Evolutionary conservation across 1,140 invertebrate species (phyloP), one percentile per base, ranked within the genome.

Genomic region (Branchinecta lindahli): DNA sequence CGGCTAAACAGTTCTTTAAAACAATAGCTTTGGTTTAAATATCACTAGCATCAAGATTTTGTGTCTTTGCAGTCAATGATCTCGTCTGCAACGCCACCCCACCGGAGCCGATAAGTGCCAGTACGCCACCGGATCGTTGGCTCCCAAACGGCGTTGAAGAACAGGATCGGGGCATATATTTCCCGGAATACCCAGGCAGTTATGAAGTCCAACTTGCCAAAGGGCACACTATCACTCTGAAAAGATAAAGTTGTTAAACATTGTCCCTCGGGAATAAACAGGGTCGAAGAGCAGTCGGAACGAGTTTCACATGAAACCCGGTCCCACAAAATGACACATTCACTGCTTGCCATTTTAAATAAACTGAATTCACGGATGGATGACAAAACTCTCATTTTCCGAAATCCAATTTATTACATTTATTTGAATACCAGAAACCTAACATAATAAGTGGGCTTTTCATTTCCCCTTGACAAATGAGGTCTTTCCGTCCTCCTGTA

Each of bases 181-280:
- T 99, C 96, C 67, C 94, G 87, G 77, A 96, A 89, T 69, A 96
- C 78, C 97, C 97, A 99, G n/a, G 88, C 92, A 66, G 95, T 83
- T 7, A 97, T 85, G 79, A 95, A 99, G 78, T 97, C 91, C 75
- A 94, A 87, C 82, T 96, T 94, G 75, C 89, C 93, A 81, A 98
- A 97, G n/a, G 94, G 90, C 68, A 96, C 81, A 46, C 90, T 85
- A 7, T 92, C 92, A 80, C 96, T 94, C 84, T 97, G 87, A 71
- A 80, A 81, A 69, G 73, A 73, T 77, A 75, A 73, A 72, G 74
- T 73, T 71, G 71, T n/a, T 33, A 33, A 33, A 33, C 1, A 33
- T 33, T 69, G 18, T 20, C n/a, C 1, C 10, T 52, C 18, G 45
- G 68, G 67, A 15, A 12, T 66, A 45, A 68, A 68, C 10, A 65